Evolutionary conservation across 1,140 invertebrate genomes (phyloP).

Genomic region (Procambarus virginalis): DNA sequence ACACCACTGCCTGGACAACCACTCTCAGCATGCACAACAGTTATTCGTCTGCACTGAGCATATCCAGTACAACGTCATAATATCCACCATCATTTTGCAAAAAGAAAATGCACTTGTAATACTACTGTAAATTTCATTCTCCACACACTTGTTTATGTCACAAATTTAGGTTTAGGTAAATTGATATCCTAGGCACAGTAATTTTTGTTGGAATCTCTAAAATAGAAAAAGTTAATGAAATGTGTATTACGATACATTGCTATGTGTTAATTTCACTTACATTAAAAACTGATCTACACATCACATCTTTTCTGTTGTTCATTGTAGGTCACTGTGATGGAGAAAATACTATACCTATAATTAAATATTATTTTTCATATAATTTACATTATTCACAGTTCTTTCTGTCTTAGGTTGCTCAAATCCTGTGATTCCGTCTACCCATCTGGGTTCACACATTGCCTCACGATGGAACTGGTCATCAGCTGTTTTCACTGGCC

Average conservation of each 20-base stretch:
- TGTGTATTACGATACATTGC: not conserved
- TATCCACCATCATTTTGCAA: not conserved
- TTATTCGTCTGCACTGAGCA: too few species aligned
- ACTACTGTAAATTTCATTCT: not conserved
- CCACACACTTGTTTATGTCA: not conserved
- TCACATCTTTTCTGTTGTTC: not conserved
- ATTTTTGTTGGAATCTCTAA: not conserved
- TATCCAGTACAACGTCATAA: not conserved
- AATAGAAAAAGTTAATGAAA: not conserved
- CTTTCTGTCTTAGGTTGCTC: not conserved
- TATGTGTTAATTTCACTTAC: not conserved
- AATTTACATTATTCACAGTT: too few species aligned
- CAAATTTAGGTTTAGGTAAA: not conserved
- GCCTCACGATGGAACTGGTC: conserved; percentile 13
- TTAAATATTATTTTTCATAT: too few species aligned
- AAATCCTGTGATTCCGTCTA: not conserved
- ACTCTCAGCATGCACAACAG: too few species aligned
- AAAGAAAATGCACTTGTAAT: not conserved
- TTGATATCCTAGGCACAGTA: not conserved
- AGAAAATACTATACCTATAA: too few species aligned
- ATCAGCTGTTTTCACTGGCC: conserved; percentile 43
- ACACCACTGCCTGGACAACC: not conserved
- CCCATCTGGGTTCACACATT: conserved; percentile 20
- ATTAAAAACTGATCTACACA: not conserved
- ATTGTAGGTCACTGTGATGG: not conserved